Base-by-base conservation (phyloP, 1,140 invertebrate genomes). In the Zeugodacus cucurbitae region DNA sequence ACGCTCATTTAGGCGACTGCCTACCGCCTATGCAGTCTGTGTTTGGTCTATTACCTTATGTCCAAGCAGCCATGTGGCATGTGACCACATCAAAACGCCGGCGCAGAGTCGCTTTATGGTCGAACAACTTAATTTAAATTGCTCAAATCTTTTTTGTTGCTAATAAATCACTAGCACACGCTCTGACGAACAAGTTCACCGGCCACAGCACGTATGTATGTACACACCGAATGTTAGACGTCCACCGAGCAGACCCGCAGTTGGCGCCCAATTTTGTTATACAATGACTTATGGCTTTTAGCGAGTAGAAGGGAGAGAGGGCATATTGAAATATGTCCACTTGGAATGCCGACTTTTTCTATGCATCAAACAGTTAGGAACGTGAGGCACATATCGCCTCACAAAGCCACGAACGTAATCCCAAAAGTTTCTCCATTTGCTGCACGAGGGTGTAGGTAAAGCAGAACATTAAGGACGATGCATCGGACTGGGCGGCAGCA, bases 131-230 rank as follows among this genome's bases (percentile, higher is more conserved):
- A 91, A 92, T 92, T 92, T 92, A 92, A 92, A 92, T 92, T 92
- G 91, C 91, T 92, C 92, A 92, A 92, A 92, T 92, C 91, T 92
- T 92, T 92, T 92, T 91, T 92, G 91, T 91, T 92, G 91, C 91
- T 92, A 92, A 92, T 92, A 92, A 92, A 92, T 92, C 91, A 92
- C 90, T 26, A 87, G 3, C n/a, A 59, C 54, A 70, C 82, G 67
- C 41, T 20, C 37, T 34, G 32, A 78, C 86, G 59, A 48, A 88
- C 57, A 85, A 41, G 20, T 26, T 11, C 14, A 29, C 29, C 64
- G 26, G n/a, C 2, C 48, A 7, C 22, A 34, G 14, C 41, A 29
- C 29, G 20, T 86, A 54, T 7, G 22, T 54, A n/a, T 37, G 6
- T 82, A n/a, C 48, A 5, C 17, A 22, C 67, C 22, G 32, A 54